These are phyloP conservation scores for Rynchops niger DNA, from an alignment of 2,113 vertebrate genomes.

Conservation along the genomic window DNA sequence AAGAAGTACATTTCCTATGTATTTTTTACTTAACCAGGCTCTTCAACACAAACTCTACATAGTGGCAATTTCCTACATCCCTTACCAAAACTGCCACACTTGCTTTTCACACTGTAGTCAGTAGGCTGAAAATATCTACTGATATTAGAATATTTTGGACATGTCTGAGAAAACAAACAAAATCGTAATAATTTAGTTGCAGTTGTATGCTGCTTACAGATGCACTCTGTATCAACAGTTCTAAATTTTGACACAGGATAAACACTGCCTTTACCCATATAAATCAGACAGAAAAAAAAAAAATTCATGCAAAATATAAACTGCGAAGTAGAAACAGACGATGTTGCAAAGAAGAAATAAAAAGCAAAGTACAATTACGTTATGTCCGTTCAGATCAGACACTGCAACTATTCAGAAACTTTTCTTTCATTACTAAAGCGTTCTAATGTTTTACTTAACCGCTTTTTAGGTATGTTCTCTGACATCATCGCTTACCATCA, in stretches of 20 bases:
- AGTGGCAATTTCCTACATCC: not conserved
- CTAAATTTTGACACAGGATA: not conserved
- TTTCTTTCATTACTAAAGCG: not conserved
- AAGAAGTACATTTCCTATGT: not conserved
- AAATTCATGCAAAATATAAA: not conserved
- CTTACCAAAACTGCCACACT: not conserved
- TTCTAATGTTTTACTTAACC: not conserved
- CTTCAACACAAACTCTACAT: not conserved
- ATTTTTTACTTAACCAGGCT: not conserved
- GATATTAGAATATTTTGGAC: not conserved
- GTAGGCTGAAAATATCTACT: not conserved
- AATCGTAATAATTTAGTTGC: not conserved
- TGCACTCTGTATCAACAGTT: not conserved
- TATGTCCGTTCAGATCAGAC: not conserved
- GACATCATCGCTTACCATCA: conserved; percentile 68
- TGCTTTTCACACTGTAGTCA: not conserved
- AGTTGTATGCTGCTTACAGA: not conserved
- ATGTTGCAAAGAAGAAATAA: not conserved
- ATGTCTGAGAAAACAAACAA: not conserved
- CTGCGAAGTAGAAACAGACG: not conserved
- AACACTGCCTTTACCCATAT: not conserved
- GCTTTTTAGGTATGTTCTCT: not conserved
- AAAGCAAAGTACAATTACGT: not conserved
- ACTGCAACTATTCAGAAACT: not conserved
- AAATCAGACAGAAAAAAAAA: not conserved